These are phyloP conservation scores for Selene dorsalis DNA, from an alignment of 2,797 vertebrate species.

Conservation along the genomic window DNA sequence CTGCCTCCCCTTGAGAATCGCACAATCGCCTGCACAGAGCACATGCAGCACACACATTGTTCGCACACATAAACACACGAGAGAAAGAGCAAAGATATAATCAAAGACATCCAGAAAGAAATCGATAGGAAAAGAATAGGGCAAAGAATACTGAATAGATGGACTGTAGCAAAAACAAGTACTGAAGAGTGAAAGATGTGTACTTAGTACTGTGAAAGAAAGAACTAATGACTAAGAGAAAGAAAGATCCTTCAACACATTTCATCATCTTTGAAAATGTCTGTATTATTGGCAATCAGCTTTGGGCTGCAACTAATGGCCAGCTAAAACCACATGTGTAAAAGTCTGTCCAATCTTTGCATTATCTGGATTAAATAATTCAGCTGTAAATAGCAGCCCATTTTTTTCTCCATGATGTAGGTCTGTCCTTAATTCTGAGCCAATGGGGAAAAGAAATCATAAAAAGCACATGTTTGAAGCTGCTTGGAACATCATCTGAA, in stretches of 20 bases:
- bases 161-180: constrained; percentile 26
- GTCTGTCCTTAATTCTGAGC: not conserved
- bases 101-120: constrained; percentile 51
- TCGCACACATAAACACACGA: constrained; percentile 45
- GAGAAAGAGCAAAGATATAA: constrained; percentile 50
- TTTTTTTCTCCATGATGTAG: too few relatives aligned
- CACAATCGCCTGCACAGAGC: constrained; percentile 57
- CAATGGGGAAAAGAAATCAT: not conserved
- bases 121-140: constrained; percentile 52
- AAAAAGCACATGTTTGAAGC: not conserved
- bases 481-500: not conserved
- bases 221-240: not conserved
- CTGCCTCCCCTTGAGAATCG: constrained; percentile 73
- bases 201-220: not conserved
- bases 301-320: not conserved
- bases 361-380: not conserved
- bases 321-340: not conserved
- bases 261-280: not conserved
- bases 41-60: constrained; percentile 58
- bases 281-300: not conserved
- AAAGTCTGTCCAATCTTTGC: not conserved
- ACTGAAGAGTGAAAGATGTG: constrained; percentile 24
- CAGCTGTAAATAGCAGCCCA: not conserved
- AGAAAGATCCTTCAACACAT: not conserved
- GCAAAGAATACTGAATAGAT: constrained; percentile 52